These are phyloP conservation scores for Orthosia gracilis DNA, from an alignment of 2,888 invertebrate species.

Conservation along the genomic window DNA sequence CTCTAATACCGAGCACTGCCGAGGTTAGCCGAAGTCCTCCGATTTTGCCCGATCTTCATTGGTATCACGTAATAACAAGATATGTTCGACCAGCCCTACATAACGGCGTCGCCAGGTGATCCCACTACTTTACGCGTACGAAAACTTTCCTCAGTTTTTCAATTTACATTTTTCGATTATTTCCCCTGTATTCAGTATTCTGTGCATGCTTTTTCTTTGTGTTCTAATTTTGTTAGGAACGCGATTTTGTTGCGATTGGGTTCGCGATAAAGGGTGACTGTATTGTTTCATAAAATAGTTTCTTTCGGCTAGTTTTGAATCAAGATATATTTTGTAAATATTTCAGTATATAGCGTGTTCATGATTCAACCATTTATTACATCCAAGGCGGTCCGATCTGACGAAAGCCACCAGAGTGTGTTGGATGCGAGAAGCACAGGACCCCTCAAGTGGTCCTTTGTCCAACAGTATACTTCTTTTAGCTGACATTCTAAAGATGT, in stretches of 20 bases:
- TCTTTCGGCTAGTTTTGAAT: conserved; percentile 6
- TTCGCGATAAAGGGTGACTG: conserved; percentile 5
- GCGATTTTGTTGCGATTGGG: conserved; percentile 26
- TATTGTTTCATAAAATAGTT: conserved; percentile 22
- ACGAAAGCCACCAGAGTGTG: too few species aligned
- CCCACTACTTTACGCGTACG: conserved; percentile 71
- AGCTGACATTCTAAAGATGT: too few species aligned
- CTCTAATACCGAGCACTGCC: conserved; percentile 25
- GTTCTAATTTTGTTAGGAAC: conserved; percentile 42
- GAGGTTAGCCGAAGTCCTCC: conserved; percentile 15
- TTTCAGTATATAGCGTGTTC: too few species aligned
- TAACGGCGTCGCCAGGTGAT: conserved; percentile 70
- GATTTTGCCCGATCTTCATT: conserved; percentile 47
- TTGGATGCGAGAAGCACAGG: too few species aligned
- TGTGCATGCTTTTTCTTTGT: conserved; percentile 59
- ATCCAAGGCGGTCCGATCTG: too few species aligned
- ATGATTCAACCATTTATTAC: too few species aligned
- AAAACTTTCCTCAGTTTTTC: conserved; percentile 73
- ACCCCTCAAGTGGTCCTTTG: too few species aligned
- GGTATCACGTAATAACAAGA: conserved; percentile 63
- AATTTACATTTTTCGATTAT: conserved; percentile 76
- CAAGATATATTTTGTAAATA: neutral
- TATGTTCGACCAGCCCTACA: conserved; percentile 59
- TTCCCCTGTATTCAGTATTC: conserved; percentile 73
- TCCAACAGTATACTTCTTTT: too few species aligned